Evolutionary conservation across 2,797 vertebrate species (phyloP).

Genomic region (Ptychobarbus kaznakovi): DNA sequence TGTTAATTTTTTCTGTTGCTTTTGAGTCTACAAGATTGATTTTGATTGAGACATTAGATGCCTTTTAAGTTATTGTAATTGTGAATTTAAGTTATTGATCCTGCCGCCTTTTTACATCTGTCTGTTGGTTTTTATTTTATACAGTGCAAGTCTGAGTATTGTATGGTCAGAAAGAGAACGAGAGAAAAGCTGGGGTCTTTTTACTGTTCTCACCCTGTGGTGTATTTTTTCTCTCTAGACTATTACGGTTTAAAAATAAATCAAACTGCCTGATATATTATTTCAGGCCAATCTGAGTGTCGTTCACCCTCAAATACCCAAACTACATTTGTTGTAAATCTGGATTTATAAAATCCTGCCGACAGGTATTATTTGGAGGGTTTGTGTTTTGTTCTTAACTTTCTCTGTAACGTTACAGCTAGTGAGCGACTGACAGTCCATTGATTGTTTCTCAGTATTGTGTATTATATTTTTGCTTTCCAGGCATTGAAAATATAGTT

Average conservation of each 20-base stretch:
- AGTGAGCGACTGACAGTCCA: background rate
- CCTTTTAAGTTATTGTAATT: conserved; percentile 59
- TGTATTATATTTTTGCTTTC: conserved; percentile 38
- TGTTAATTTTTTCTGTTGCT: background rate
- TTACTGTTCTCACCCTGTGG: conserved; percentile 27
- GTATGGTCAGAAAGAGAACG: conserved; percentile 12
- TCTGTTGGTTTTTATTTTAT: conserved; percentile 21
- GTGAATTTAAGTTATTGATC: conserved; percentile 61
- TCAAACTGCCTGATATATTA: background rate
- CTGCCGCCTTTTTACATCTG: conserved; percentile 15
- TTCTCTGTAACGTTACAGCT: conserved; percentile 8
- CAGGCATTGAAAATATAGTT: conserved; percentile 30
- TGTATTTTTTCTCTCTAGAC: background rate
- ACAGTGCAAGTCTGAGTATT: background rate
- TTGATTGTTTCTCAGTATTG: conserved; percentile 39
- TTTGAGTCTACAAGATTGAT: background rate
- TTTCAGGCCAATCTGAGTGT: conserved; percentile 18
- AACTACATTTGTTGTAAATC: background rate
- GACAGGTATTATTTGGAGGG: conserved; percentile 6
- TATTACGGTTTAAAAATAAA: background rate
- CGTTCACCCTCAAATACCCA: background rate
- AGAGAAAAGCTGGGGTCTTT: conserved; percentile 22
- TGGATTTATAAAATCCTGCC: conserved; percentile 18
- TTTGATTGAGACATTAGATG: conserved; percentile 27
- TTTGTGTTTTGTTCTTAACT: background rate